phyloP scores from a whole-genome alignment of 1,140 invertebrate genomes.

The Hycleus cichorii region DNA sequence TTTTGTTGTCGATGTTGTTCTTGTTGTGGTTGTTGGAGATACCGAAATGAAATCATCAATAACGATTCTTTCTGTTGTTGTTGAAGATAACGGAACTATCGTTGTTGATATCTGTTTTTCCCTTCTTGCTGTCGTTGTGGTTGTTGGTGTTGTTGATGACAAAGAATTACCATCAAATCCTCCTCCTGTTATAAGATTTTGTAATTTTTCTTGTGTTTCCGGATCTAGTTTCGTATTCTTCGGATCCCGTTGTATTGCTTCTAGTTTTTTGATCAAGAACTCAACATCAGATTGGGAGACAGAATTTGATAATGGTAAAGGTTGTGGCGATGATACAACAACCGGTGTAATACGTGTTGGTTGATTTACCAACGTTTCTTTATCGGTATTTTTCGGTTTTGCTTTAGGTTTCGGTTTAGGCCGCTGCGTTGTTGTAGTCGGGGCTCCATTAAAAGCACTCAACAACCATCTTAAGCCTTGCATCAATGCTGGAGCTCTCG shows the following conservation, averaged over 20 bases:
- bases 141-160: slow-evolving; percentile 12
- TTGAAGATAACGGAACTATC: background rate
- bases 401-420: slow-evolving; percentile 14
- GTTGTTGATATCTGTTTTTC: slow-evolving; percentile 5
- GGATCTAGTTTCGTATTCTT: slow-evolving; percentile 32
- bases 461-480: slow-evolving; percentile 38
- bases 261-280: slow-evolving; percentile 34
- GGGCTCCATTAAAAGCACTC: slow-evolving; percentile 30
- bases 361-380: slow-evolving; percentile 29
- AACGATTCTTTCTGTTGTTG: slow-evolving; percentile 17
- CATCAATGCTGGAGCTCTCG: slow-evolving; percentile 28
- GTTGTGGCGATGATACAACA: slow-evolving; percentile 23
- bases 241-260: slow-evolving; percentile 35
- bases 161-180: slow-evolving; percentile 30
- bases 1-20: slow-evolving; percentile 1
- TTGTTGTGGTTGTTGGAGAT: background rate
- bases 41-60: slow-evolving; percentile 19
- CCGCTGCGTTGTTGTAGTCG: slow-evolving; percentile 22
- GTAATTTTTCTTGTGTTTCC: slow-evolving; percentile 28
- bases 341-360: slow-evolving; percentile 34
- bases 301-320: slow-evolving; percentile 6
- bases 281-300: slow-evolving; percentile 19
- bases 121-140: background rate
- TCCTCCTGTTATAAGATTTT: slow-evolving; percentile 27
- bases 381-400: slow-evolving; percentile 16